Evolutionary conservation across 2,797 vertebrate genomes (phyloP), one percentile per base, ranked within the genome.

Genomic region (Prunella strophiata): DNA sequence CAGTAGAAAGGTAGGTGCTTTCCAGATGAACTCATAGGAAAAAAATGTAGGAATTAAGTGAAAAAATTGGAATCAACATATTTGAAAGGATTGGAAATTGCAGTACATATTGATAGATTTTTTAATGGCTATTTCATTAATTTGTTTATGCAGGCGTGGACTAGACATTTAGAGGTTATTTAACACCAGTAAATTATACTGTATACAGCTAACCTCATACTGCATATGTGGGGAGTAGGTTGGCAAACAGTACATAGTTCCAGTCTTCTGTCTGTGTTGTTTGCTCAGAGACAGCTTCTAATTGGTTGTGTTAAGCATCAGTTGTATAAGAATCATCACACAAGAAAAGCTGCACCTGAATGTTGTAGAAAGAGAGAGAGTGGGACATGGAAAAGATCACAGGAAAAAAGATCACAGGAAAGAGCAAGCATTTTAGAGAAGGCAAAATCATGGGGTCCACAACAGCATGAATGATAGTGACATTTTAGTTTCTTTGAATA

Each of bases 401-500:
- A 80, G 40, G 62, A 34, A 36, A 78, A 91, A 88, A 77, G 40
- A 89, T 14, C 83, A 71, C 16, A 80, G 40, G 55, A 86, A 90
- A 91, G 30, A 93, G 32, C 55, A 91, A 89, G 22, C 16, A 55
- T 89, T 94, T 87, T 54, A 83, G 20, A 92, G 57, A 61, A 36
- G 30, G 61, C 9, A 94, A 87, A 92, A 88, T 79, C 52, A 81
- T 19, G 13, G 27, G 14, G 34, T 50, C 20, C 38, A 52, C 16
- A 79, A 76, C 42, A 80, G 14, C 71, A 61, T 42, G 50, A 79
- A 88, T 74, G 63, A 87, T 52, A 86, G 14, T 29, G 36, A 84
- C 29, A 76, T 94, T 89, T 93, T 68, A n/a, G 66, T 82, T 95
- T 77, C 70, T 80, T 74, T 80, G 23, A 58, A 48, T 70, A 82